Conservation (phyloP, 2,888 invertebrate species). For the Drosophila emarginata region DNA sequence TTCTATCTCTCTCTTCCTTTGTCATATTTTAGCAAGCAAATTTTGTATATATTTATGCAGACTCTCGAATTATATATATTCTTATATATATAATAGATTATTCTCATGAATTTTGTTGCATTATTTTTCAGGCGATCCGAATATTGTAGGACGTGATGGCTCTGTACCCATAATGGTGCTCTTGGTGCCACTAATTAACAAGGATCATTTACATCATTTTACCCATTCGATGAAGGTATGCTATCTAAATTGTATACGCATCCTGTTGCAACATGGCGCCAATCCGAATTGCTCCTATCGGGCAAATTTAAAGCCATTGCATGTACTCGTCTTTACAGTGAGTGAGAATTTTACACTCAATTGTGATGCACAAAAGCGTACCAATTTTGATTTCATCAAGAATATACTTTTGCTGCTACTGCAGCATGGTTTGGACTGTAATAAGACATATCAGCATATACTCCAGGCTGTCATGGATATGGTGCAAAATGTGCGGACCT, state of each 20-base stretch:
- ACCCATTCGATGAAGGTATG: constrained; percentile 90
- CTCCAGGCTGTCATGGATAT: constrained; percentile 88
- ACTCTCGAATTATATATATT: no score
- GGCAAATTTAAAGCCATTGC: constrained; percentile 87
- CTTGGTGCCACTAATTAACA: constrained; percentile 88
- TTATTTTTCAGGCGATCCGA: constrained; percentile 84
- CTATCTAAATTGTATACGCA: constrained; percentile 88
- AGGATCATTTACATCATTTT: constrained; percentile 88
- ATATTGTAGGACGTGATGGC: constrained; percentile 88
- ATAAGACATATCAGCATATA: constrained; percentile 87
- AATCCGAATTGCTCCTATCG: constrained; percentile 89
- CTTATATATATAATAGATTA: no score
- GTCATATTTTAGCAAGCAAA: no score
- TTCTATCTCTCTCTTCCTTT: no score
- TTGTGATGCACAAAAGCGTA: constrained; percentile 86
- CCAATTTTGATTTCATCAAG: constrained; percentile 88
- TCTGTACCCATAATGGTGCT: constrained; percentile 89
- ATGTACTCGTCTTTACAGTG: constrained; percentile 88
- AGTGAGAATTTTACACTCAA: constrained; percentile 88
- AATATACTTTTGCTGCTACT: constrained; percentile 86
- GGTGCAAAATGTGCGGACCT: constrained; percentile 87
- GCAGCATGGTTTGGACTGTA: constrained; percentile 87
- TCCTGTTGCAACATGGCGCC: constrained; percentile 88
- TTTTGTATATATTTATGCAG: no score
- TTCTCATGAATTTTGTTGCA: no score